Evolutionary conservation across 2,113 vertebrate genomes (phyloP).

Genomic region (Vulpes ferrilata): DNA sequence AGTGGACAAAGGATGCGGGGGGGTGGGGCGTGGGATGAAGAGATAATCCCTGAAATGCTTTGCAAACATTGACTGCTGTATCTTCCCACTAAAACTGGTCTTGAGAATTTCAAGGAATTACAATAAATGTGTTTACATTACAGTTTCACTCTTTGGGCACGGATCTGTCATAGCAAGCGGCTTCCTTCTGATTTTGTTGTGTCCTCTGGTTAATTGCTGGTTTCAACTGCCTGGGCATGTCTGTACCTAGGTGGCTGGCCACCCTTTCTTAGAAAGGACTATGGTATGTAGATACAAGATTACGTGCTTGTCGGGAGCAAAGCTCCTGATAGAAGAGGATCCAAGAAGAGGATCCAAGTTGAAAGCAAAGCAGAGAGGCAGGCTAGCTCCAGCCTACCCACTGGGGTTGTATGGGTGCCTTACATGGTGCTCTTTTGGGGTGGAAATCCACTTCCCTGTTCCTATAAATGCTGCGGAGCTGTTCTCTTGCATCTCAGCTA

Average conservation of each 20-base stretch:
- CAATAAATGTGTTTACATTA: neutral
- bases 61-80: accelerated
- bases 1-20: neutral
- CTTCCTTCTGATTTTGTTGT: neutral
- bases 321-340: too few relatives aligned
- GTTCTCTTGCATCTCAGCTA: accelerated
- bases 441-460: neutral
- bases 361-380: neutral
- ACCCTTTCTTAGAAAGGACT: neutral
- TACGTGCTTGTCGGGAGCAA: neutral
- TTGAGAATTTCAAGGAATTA: neutral
- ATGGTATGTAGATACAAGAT: neutral
- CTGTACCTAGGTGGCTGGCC: neutral
- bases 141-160: neutral
- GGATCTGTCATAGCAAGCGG: neutral
- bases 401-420: neutral
- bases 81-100: neutral
- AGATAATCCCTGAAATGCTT: accelerated
- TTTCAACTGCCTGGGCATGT: accelerated
- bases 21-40: accelerated
- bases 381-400: neutral
- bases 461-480: accelerated
- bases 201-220: neutral
- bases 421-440: accelerated
- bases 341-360: neutral